Conservation (phyloP, 2,797 vertebrate genomes). For the Sebastes nivosus region DNA sequence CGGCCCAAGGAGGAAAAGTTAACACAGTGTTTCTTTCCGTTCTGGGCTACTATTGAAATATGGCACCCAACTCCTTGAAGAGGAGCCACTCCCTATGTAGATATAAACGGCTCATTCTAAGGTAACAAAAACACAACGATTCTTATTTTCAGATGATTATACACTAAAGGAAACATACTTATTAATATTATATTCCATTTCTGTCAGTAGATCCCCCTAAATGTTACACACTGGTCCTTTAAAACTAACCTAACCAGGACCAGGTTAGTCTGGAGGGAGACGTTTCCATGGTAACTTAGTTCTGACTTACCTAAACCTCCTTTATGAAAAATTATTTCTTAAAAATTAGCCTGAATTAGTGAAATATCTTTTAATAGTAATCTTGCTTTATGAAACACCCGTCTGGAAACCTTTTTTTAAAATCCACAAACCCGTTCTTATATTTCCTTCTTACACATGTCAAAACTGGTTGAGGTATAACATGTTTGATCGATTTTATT, state of each 20-base stretch:
- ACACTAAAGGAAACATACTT: too few relatives aligned
- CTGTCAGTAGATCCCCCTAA: too few relatives aligned
- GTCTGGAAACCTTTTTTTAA: not conserved
- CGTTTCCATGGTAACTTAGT: not conserved
- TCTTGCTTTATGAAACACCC: not conserved
- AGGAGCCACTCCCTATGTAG: too few relatives aligned
- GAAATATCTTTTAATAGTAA: not conserved
- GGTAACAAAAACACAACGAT: accelerated
- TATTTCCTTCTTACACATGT: not conserved
- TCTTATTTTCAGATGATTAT: too few relatives aligned
- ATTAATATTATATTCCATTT: too few relatives aligned
- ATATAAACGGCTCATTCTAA: too few relatives aligned
- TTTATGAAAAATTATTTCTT: not conserved
- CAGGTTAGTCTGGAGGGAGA: not conserved
- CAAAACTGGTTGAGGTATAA: not conserved
- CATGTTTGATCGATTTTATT: not conserved
- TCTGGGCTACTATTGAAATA: accelerated
- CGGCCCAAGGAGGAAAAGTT: too few relatives aligned
- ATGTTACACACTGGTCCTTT: too few relatives aligned
- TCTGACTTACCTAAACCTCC: not conserved
- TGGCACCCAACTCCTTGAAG: accelerated
- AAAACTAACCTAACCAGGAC: not conserved
- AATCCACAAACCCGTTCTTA: not conserved
- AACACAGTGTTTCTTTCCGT: accelerated
- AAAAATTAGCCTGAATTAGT: too few relatives aligned